Base-by-base conservation (phyloP, 2,113 vertebrate genomes). In the Xenus cinereus region DNA sequence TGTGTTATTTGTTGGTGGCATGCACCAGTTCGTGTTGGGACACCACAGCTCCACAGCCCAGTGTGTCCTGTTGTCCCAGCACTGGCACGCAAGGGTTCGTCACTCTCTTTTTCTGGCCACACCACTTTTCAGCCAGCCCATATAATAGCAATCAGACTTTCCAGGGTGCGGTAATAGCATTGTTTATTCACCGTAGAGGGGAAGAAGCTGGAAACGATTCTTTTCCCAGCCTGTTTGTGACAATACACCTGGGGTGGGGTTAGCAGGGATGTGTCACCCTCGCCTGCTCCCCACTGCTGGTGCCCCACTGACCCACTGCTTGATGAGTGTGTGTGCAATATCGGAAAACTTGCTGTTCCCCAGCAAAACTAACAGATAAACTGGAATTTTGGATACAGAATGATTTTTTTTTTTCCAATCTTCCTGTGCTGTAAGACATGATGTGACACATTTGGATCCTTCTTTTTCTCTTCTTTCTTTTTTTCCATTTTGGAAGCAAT, bases 321-420 rank as follows among this genome's bases (percentile, higher is more conserved):
- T 1, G 0, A 33, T 0, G 37, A 1, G 26, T 7, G 14, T 3
- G 22, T 10, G n/a, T 7, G 33, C 69, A 69, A 23, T 19, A 20
- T 1, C 0, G 10, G 56, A 18, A 83, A 93, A 87, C 83, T 51
- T 13, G 33, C 28, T 45, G 24, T 51, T 89, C 56, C 64, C n/a
- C 48, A n/a, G 76, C 10, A 69, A 60, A 96, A 43, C 37, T 13
- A 4, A 50, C 48, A 15, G 92, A 89, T 24, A 82, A 89, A 67
- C 1, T 23, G 57, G 53, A 50, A 50, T 62, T 78, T 39, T 37
- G 66, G 43, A 87, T 12, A 53, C 26, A 59, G 46, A 48, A 6
- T 6, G 5, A 3, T 21, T 54, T 30, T 67, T 81, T 51, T 41
- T 21, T 14, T 46, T 69, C 53, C 46, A 27, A 0, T 46, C 20